phyloP scores from a whole-genome alignment of 2,888 invertebrate species.

The Apoda limacodes region DNA sequence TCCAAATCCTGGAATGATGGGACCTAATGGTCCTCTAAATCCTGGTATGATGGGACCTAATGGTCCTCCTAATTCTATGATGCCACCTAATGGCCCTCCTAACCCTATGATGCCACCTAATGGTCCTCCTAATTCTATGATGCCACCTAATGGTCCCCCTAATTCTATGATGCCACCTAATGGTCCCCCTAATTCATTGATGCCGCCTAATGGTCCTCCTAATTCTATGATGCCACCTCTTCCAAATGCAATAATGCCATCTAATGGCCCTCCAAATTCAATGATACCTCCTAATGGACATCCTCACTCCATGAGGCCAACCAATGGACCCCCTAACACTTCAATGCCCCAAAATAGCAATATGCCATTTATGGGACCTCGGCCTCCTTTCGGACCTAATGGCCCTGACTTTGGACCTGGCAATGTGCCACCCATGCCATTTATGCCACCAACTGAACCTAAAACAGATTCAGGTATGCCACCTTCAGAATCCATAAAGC shows the following conservation, averaged over 20 bases:
- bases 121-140: slow-evolving; percentile 38
- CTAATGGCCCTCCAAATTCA: slow-evolving; percentile 21
- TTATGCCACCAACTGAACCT: slow-evolving; percentile 31
- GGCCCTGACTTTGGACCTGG: slow-evolving; percentile 27
- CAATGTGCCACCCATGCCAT: slow-evolving; percentile 40
- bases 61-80: slow-evolving; percentile 38
- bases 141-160: slow-evolving; percentile 30
- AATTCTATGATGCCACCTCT: slow-evolving; percentile 47
- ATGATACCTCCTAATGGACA: slow-evolving; percentile 32
- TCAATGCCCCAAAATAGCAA: slow-evolving; percentile 34
- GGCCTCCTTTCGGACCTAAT: slow-evolving; percentile 27
- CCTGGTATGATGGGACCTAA: slow-evolving; percentile 28
- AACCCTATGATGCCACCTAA: slow-evolving; percentile 28
- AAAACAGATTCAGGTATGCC: slow-evolving; percentile 29
- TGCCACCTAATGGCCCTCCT: slow-evolving; percentile 30
- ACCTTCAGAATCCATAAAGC: slow-evolving; percentile 63
- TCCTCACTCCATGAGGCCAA: slow-evolving; percentile 25
- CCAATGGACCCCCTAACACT: slow-evolving; percentile 25
- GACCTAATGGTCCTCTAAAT: slow-evolving; percentile 32
- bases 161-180: slow-evolving; percentile 28
- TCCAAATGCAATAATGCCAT: slow-evolving; percentile 26
- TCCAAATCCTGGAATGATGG: slow-evolving; percentile 29
- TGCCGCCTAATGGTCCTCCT: slow-evolving; percentile 37
- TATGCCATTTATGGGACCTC: slow-evolving; percentile 47
- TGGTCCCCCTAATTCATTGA: slow-evolving; percentile 30